Percentiles rank a stretch among this genome's conserved stretches.
Evolutionary conservation across 1,140 invertebrate species (phyloP).

Genomic region (Procambarus virginalis): DNA sequence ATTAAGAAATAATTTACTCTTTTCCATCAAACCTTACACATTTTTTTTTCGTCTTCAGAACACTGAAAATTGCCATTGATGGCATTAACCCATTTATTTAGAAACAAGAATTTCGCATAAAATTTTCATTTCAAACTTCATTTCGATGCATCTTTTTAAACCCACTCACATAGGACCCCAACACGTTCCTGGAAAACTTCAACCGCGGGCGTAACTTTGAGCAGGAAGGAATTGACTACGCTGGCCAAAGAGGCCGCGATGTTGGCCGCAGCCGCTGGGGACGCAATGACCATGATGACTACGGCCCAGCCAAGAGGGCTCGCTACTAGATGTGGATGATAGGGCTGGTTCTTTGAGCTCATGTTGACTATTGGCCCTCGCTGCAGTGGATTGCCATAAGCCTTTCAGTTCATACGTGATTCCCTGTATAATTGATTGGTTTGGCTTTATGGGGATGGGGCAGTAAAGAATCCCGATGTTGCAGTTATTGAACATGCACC

Average conservation of each 20-base stretch:
- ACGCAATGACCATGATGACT: constrained; percentile 66
- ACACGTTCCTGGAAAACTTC: constrained; percentile 69
- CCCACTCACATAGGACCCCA: constrained; percentile 66
- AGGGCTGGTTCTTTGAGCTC: not conserved
- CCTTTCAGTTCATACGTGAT: not conserved
- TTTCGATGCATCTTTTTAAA: constrained; percentile 64
- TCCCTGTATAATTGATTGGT: constrained; percentile 6
- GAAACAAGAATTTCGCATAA: not conserved
- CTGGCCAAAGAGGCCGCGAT: constrained; percentile 60
- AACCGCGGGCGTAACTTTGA: constrained; percentile 68
- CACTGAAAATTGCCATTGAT: not conserved
- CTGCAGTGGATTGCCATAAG: not conserved
- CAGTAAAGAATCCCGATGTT: constrained; percentile 12
- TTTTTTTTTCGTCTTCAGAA: not conserved
- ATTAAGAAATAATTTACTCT: constrained; percentile 4
- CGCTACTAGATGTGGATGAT: constrained; percentile 62
- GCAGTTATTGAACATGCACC: constrained; percentile 6
- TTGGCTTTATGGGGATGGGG: not conserved
- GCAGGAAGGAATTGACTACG: constrained; percentile 59
- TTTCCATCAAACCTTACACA: not conserved
- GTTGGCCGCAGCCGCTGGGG: constrained; percentile 63
- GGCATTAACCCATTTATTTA: not conserved
- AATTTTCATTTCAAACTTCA: constrained; percentile 49
- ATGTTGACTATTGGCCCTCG: not conserved
- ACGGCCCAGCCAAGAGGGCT: constrained; percentile 67